Evolutionary conservation across 2,113 vertebrate genomes (phyloP).

Genomic region (Mormoops blainvillei): DNA sequence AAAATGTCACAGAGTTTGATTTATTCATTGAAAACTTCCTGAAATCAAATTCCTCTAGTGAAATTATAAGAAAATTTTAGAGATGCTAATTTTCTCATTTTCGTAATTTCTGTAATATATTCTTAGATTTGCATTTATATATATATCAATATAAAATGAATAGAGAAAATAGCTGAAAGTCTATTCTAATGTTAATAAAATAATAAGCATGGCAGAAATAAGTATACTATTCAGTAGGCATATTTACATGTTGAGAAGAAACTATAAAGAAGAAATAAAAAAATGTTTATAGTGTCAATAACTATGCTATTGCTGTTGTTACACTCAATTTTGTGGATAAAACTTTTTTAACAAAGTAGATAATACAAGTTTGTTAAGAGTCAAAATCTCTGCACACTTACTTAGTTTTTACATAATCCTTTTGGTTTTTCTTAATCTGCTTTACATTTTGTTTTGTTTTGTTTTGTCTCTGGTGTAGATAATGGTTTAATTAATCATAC

Average conservation of each 20-base stretch:
- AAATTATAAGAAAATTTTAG: conserved; percentile 34
- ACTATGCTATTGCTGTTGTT: background rate
- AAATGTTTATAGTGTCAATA: background rate
- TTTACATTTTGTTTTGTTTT: background rate
- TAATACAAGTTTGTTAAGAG: background rate
- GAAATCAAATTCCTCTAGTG: conserved; percentile 7
- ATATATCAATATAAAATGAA: background rate
- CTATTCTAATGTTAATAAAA: background rate
- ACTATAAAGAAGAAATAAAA: background rate
- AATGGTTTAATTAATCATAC: background rate
- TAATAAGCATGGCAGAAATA: background rate
- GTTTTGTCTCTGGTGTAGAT: background rate
- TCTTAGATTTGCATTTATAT: background rate
- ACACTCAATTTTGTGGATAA: background rate
- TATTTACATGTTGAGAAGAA: background rate
- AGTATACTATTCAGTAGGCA: background rate
- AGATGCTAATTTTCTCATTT: background rate
- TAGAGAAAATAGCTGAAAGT: background rate
- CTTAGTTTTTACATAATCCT: background rate
- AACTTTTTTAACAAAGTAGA: background rate
- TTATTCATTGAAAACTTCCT: conserved; percentile 23
- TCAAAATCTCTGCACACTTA: background rate
- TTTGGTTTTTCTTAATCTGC: background rate
- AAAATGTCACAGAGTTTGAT: conserved; percentile 35
- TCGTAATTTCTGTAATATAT: background rate